Conservation (phyloP, 2,797 vertebrate genomes). For the Premnoplex brunnescens region DNA sequence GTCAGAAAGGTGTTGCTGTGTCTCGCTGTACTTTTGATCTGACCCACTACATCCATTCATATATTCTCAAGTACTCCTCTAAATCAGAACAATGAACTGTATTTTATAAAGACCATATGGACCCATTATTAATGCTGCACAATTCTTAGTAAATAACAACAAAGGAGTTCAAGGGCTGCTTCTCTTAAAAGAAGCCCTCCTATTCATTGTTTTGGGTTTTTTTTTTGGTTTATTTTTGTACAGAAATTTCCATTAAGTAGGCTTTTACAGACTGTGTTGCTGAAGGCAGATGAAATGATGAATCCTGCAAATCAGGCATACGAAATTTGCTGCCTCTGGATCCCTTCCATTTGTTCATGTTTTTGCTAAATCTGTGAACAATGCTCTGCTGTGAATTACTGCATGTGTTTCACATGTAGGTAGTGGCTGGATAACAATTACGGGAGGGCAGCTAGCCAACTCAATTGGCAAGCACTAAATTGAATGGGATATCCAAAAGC, state of each 20-base stretch:
- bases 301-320: background rate
- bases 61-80: background rate
- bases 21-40: background rate
- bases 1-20: background rate
- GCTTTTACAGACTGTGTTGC: background rate
- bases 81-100: background rate
- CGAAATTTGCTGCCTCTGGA: background rate
- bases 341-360: background rate
- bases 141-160: background rate
- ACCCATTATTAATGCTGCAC: background rate
- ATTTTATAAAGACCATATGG: background rate
- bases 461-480: conserved; percentile 46
- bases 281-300: background rate
- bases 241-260: background rate
- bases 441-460: conserved; percentile 29
- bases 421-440: conserved; percentile 46
- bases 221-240: background rate
- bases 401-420: conserved; percentile 19
- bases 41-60: background rate
- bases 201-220: background rate
- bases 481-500: conserved; percentile 44
- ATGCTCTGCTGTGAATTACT: background rate
- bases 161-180: background rate
- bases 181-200: conserved; percentile 35
- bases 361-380: background rate